These are phyloP conservation scores for Idaea aversata DNA, from an alignment of 2,888 invertebrate species.

Conservation along the genomic window DNA sequence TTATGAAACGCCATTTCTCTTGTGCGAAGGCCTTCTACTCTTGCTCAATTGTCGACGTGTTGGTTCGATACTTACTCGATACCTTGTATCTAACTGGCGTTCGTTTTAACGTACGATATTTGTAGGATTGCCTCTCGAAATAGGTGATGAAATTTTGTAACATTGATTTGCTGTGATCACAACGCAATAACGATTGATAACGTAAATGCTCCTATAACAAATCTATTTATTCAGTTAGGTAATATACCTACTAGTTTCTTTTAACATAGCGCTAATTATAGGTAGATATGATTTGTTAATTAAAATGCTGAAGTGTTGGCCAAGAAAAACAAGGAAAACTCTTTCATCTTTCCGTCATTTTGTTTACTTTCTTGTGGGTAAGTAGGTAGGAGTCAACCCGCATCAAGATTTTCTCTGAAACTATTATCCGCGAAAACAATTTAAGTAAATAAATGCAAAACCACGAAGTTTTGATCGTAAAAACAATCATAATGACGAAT, in stretches of 20 bases:
- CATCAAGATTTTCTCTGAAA: not conserved
- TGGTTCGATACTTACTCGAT: conserved; percentile 12
- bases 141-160: conserved; percentile 7
- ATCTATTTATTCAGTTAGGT: no score
- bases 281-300: not conserved
- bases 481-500: conserved; percentile 58
- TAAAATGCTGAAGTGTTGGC: not conserved
- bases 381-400: not conserved
- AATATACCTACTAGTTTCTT: not conserved
- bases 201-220: conserved; percentile 7
- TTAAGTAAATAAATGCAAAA: conserved; percentile 30
- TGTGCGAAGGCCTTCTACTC: conserved; percentile 68
- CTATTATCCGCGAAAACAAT: conserved; percentile 8
- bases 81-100: conserved; percentile 38
- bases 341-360: not conserved
- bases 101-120: conserved; percentile 36
- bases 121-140: conserved; percentile 33
- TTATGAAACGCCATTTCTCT: conserved; percentile 75
- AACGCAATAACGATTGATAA: conserved; percentile 23
- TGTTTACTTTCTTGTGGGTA: not conserved
- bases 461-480: conserved; percentile 52
- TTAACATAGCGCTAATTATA: not conserved
- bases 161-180: not conserved
- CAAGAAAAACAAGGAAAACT: not conserved
- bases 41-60: conserved; percentile 54